Evolutionary conservation across 2,888 invertebrate genomes (phyloP).

Genomic region (Hemicrepidius hirtus): DNA sequence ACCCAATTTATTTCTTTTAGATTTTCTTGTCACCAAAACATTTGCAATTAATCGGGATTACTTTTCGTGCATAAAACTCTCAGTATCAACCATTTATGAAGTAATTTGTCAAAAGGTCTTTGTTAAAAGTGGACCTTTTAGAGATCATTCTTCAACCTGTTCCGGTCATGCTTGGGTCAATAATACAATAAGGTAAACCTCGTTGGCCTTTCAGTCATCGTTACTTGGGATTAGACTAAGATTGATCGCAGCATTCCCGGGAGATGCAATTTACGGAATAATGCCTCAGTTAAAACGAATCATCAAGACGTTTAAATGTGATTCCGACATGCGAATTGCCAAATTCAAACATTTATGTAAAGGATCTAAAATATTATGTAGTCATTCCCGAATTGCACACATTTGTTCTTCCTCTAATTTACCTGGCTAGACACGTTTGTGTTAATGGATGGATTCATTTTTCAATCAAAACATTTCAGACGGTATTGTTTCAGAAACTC

Average conservation of each 20-base stretch:
- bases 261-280: constrained; percentile 47
- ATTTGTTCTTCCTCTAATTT: constrained; percentile 3
- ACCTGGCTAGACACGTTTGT: not conserved
- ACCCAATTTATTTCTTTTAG: constrained; percentile 28
- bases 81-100: not conserved
- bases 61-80: not conserved
- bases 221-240: constrained; percentile 45
- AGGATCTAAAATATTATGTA: constrained; percentile 9
- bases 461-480: too few species aligned
- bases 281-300: constrained; percentile 46
- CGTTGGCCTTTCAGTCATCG: constrained; percentile 47
- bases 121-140: constrained; percentile 9
- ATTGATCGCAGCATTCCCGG: constrained; percentile 48
- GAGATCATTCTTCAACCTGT: constrained; percentile 35
- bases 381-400: not conserved
- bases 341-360: constrained; percentile 4
- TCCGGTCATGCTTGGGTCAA: constrained; percentile 35
- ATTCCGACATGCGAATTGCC: constrained; percentile 38
- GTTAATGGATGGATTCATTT: too few species aligned
- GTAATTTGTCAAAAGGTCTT: constrained; percentile 12
- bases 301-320: constrained; percentile 40
- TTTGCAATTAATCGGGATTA: constrained; percentile 5
- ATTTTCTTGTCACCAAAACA: not conserved
- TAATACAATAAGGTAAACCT: constrained; percentile 48
- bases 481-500: too few species aligned